Conservation (phyloP, 1,140 invertebrate species). For the Lamellibrachia luymesi region DNA sequence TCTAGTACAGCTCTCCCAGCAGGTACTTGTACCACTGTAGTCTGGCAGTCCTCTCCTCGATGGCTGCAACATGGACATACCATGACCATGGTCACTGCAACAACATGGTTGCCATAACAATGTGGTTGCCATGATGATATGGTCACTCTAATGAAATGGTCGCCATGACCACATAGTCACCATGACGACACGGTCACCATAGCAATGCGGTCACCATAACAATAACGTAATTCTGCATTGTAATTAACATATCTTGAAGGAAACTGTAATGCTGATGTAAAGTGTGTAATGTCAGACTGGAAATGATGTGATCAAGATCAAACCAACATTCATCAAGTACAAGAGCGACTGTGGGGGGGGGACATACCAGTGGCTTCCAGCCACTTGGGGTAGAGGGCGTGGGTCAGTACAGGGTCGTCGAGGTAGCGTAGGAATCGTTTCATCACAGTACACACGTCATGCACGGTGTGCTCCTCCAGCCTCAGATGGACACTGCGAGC, state of each 20-base stretch:
- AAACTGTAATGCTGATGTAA: not conserved
- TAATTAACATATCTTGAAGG: not conserved
- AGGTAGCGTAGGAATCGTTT: slow-evolving; percentile 78
- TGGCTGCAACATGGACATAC: slow-evolving; percentile 27
- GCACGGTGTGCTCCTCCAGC: slow-evolving; percentile 71
- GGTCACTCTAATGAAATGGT: not conserved
- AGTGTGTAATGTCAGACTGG: not conserved
- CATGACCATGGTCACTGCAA: not conserved
- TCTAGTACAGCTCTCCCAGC: slow-evolving; percentile 66
- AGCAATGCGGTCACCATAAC: not conserved
- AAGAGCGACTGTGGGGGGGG: not conserved
- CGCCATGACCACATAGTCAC: not conserved
- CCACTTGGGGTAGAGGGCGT: slow-evolving; percentile 61
- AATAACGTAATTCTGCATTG: not conserved
- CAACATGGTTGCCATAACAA: not conserved
- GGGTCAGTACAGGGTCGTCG: slow-evolving; percentile 53
- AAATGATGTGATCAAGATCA: not conserved
- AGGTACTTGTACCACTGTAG: slow-evolving; percentile 61
- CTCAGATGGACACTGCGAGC: slow-evolving; percentile 80
- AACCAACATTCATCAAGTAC: not conserved
- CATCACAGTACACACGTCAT: slow-evolving; percentile 81
- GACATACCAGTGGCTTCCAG: slow-evolving; percentile 57
- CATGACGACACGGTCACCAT: not conserved
- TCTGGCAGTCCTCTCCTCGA: slow-evolving; percentile 35
- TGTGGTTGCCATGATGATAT: not conserved